A percentile compares a stretch with the other conserved stretches of the same genome.
phyloP scores from a whole-genome alignment of 2,797 vertebrate genomes.

The Myripristis murdjan region DNA sequence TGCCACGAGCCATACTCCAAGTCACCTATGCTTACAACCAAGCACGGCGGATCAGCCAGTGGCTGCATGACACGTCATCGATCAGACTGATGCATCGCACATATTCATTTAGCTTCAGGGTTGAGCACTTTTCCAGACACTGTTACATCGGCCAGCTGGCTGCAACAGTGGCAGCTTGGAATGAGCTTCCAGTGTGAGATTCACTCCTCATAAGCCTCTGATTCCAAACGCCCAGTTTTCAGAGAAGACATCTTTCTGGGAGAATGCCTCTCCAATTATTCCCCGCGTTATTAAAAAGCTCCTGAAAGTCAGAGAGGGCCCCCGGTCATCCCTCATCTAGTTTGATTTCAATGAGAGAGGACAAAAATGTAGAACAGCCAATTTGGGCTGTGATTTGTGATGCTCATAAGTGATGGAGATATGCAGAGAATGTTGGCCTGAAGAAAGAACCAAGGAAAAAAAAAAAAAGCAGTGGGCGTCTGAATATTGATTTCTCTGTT shows the following conservation, averaged over 20 bases:
- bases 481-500: slow-evolving; percentile 70
- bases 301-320: slow-evolving; percentile 64
- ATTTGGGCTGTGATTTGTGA: slow-evolving; percentile 75
- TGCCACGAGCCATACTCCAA: slow-evolving; percentile 12
- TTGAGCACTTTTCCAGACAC: slow-evolving; percentile 54
- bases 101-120: slow-evolving; percentile 43
- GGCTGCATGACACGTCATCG: slow-evolving; percentile 54
- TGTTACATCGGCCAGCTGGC: slow-evolving; percentile 60
- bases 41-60: slow-evolving; percentile 35
- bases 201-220: neutral
- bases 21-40: slow-evolving; percentile 36
- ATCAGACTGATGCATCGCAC: slow-evolving; percentile 65
- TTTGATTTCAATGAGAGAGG: slow-evolving; percentile 51
- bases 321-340: slow-evolving; percentile 61
- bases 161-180: slow-evolving; percentile 44
- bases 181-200: slow-evolving; percentile 37
- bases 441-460: slow-evolving; percentile 56
- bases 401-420: slow-evolving; percentile 69
- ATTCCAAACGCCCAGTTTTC: slow-evolving; percentile 35
- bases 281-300: slow-evolving; percentile 53
- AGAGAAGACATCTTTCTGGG: slow-evolving; percentile 49
- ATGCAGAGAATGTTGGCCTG: slow-evolving; percentile 58
- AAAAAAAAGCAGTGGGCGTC: slow-evolving; percentile 13
- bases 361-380: slow-evolving; percentile 69
- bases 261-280: slow-evolving; percentile 65